Evolutionary conservation across 2,797 vertebrate species (phyloP), one percentile per base, ranked within the genome.

Genomic region (Bradypodion pumilum): DNA sequence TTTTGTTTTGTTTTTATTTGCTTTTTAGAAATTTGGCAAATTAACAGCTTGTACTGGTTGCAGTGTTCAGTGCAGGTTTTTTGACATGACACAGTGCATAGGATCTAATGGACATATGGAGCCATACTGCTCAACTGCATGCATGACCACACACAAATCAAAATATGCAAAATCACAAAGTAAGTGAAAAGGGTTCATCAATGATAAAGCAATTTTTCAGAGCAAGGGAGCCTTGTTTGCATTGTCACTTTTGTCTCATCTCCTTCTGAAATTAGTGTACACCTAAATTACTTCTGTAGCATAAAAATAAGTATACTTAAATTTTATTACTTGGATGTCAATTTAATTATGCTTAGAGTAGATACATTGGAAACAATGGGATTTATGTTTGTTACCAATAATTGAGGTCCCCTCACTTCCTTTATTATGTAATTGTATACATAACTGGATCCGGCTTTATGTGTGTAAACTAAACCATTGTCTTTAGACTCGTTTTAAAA

Each of bases 41-140:
- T 96, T 99, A 91, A 97, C 97, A 29, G 96, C 95, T 93, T 99
- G 98, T 92, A 96, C 95, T 93, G 98, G 97, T 83, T 99, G 98
- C 93, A 98, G 97, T 95, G 96, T 97, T 74, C 96, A 99, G 93
- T 99, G 98, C 94, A 97, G 97, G 92, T 98, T 98, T 69, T 98
- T 98, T 89, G 98, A 99, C 91, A 98, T 98, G 93, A 98, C 98
- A 83, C 98, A 98, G 92, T 98, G 97, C 94, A 96, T 99, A 82
- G 98, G 97, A 90, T 91, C 97, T 81, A 96, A 96, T 86, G 97
- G 98, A 92, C 93, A 96, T 92, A 97, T 98, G 97, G 97, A 98
- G 92, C 97, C 98, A 90, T 99, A 98, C 95, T 99, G 98, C 96
- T 99, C 98, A 85, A 95, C 97, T 84, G 95, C 95, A 91, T 99